A percentile compares a stretch with the other conserved stretches of the same genome.
phyloP scores from a whole-genome alignment of 2,888 invertebrate genomes.

The Tipula vernalis region DNA sequence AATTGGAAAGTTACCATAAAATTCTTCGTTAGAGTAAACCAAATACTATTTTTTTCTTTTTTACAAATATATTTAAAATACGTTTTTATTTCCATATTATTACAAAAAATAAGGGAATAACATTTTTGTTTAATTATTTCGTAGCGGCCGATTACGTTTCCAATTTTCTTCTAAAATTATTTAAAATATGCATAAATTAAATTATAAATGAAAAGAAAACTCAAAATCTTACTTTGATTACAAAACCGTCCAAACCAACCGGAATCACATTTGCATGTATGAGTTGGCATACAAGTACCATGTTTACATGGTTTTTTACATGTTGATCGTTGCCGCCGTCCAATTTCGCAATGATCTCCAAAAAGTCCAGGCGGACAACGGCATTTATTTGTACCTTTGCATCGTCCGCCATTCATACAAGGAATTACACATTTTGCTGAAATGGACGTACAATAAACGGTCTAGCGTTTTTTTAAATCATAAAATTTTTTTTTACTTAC shows the following conservation, averaged over 20 bases:
- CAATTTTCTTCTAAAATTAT: background rate
- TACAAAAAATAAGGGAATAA: background rate
- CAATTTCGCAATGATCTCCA: constrained; percentile 87
- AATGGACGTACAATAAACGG: constrained; percentile 16
- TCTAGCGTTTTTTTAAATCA: background rate
- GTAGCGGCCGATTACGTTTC: background rate
- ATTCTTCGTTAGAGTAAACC: background rate
- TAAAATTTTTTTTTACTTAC: constrained; percentile 43
- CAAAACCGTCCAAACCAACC: constrained; percentile 75
- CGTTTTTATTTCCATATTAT: background rate
- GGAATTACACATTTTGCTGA: constrained; percentile 80
- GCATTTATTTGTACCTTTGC: constrained; percentile 81
- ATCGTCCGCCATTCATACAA: constrained; percentile 81
- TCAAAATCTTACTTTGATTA: constrained; percentile 48
- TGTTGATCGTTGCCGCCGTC: constrained; percentile 55
- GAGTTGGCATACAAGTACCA: constrained; percentile 58
- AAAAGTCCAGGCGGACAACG: constrained; percentile 72
- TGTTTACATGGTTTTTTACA: constrained; percentile 66
- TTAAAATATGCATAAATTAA: background rate
- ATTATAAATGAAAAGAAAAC: background rate
- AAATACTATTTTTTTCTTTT: background rate
- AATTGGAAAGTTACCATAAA: too few species aligned
- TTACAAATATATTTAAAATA: background rate
- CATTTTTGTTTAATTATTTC: background rate
- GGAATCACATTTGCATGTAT: constrained; percentile 64